Base-by-base conservation (phyloP, 2,113 vertebrate species). In the Anguilla rostrata region DNA sequence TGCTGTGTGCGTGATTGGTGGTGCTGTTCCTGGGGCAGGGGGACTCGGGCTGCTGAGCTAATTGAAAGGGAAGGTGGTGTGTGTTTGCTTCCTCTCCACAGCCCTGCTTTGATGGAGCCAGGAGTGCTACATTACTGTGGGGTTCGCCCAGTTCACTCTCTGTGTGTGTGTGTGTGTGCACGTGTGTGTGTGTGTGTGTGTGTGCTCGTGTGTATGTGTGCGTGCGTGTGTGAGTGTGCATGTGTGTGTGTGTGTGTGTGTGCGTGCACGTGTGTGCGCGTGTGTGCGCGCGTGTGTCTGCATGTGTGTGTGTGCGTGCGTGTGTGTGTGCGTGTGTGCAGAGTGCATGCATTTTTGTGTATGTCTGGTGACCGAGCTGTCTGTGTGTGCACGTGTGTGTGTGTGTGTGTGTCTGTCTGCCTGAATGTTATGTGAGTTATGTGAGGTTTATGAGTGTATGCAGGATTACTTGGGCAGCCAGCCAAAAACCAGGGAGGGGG, bases 1-100 rank as follows among this genome's bases (percentile, higher is more conserved):
- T 66, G 34, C 49, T 71, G 49, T 85, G 49, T 29, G 7, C 11
- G 29, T 49, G 57, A 53, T 39, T 20, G 14, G 39, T 15, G 22
- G 60, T 86, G 85, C 75, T 78, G 29, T 80, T 66, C 18, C 60
- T 26, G 80, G 63, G 39, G 66, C 81, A 41, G 53, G 66, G 40
- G 57, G 49, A 43, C 71, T 43, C 46, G 34, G 81, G 81, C 20
- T 71, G 82, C 41, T 9, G 15, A 57, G 84, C 75, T 82, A 86
- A 86, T 78, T 86, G 88, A 84, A 88, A 86, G 79, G 83, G 85
- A 88, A 84, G 60, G 80, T 43, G 29, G 46, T 63, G n/a, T 53
- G 14, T 46, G 71, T 71, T 81, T 71, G 86, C 83, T 87, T 66
- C 84, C 84, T 86, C 85, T 79, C 86, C 81, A 87, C 86, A 84